Evolutionary conservation across 2,797 vertebrate genomes (phyloP), one percentile per base, ranked within the genome.

Genomic region (Rachycentron canadum): DNA sequence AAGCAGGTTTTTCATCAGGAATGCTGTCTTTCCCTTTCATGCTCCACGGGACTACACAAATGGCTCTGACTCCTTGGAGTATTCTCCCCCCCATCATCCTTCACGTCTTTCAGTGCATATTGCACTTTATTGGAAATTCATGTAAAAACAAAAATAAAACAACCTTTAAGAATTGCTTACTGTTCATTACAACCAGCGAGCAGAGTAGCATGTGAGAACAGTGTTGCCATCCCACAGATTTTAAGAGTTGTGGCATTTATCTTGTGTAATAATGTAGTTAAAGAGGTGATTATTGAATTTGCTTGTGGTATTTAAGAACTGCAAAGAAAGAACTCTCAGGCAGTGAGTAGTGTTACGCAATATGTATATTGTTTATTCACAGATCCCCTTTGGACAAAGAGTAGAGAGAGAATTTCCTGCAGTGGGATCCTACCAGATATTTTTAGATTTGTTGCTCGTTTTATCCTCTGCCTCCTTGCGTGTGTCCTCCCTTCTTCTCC

Each of bases 381-480:
- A 69, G 82, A 82, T 86, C 76, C 69, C 69, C 45, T 68, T 79
- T 69, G 67, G 73, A 77, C 56, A 53, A 73, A 74, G 67, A 84
- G 41, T 34, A 55, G 47, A 76, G 36, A 78, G 67, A 77, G 57
- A 78, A 57, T 73, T 74, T 81, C 57, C 66, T 47, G 66, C 34
- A 6, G 58, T 78, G 78, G 70, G 81, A 77, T 79, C 60, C 62
- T 17, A 43, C 17, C 5, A 65, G 83, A 77, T 89, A 87, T 89
- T 85, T 92, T 85, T 86, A 90, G 86, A 88, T 74, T 32, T 68
- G 60, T 65, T 81, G 69, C 78, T 86, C 83, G 63, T 79, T 84
- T 88, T 84, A 81, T 88, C 79, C 79, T 73, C 68, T 70, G 57
- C 81, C 70, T 85, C 75, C 76, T 69, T 78, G 73, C 77, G 76